Percentiles rank a stretch among this genome's conserved stretches.
Conservation (phyloP, 2,888 invertebrate genomes). For the Polydrusus tereticollis region DNA sequence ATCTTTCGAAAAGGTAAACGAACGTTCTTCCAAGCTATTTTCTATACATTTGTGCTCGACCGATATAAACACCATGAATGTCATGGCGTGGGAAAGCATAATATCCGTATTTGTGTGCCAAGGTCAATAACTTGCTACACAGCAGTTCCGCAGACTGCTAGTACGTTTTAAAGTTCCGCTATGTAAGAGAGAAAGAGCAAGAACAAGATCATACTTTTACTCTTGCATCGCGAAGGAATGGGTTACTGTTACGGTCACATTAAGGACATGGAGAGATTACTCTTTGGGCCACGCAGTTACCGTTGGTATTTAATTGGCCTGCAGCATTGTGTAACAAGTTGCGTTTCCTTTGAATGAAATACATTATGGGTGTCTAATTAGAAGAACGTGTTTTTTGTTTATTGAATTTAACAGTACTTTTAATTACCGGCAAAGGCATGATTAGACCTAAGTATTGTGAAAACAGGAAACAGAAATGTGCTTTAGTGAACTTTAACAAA, state of each 20-base stretch:
- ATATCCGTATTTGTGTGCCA: constrained; percentile 34
- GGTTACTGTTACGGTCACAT: not conserved
- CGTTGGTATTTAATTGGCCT: not conserved
- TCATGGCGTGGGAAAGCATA: constrained; percentile 23
- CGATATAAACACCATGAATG: constrained; percentile 4
- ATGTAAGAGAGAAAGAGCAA: constrained; percentile 5
- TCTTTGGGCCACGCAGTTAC: not conserved
- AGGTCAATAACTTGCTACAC: constrained; percentile 37
- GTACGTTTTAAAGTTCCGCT: constrained; percentile 1
- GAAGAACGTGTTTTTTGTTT: too few relatives aligned
- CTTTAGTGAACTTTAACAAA: too few relatives aligned
- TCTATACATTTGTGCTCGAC: not conserved
- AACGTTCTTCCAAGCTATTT: constrained; percentile 30
- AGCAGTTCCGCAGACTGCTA: constrained; percentile 14
- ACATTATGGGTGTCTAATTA: too few relatives aligned
- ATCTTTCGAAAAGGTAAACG: constrained; percentile 19
- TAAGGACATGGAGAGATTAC: not conserved
- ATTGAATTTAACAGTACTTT: too few relatives aligned
- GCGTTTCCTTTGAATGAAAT: not conserved
- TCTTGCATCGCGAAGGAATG: not conserved
- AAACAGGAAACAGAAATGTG: too few relatives aligned
- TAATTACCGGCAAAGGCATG: too few relatives aligned
- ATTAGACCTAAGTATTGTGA: too few relatives aligned
- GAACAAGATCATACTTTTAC: constrained; percentile 10
- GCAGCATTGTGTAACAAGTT: not conserved